These are phyloP conservation scores for Rhagonycha fulva DNA, from an alignment of 2,888 invertebrate genomes.

Conservation along the genomic window DNA sequence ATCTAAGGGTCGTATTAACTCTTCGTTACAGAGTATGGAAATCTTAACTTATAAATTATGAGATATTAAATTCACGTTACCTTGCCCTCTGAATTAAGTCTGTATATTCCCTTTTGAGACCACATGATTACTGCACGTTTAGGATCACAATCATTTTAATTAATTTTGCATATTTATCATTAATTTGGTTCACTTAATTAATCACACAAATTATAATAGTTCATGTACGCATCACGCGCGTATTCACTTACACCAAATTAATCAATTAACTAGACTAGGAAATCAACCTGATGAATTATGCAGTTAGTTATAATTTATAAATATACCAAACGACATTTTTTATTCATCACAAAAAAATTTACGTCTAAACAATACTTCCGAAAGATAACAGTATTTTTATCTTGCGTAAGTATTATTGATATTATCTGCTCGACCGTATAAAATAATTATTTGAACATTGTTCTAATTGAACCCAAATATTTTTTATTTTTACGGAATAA, in stretches of 20 bases:
- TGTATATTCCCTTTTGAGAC: conserved; percentile 29
- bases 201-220: not conserved
- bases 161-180: conserved; percentile 1
- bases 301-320: not conserved
- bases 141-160: conserved; percentile 2
- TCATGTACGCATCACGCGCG: not conserved
- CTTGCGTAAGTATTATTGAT: not conserved
- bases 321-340: not conserved
- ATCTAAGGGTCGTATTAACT: not conserved
- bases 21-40: not conserved
- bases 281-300: not conserved
- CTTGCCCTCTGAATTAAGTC: conserved; percentile 15
- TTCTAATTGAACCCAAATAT: not conserved
- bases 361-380: not conserved
- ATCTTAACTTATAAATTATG: not conserved
- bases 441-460: not conserved
- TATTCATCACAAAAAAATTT: not conserved
- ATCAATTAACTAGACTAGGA: not conserved
- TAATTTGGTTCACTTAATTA: not conserved
- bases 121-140: conserved; percentile 22
- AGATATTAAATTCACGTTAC: conserved; percentile 1
- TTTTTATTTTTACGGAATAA: not conserved
- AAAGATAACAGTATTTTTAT: not conserved
- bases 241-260: not conserved
- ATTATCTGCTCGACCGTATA: not conserved